Evolutionary conservation across 2,797 vertebrate genomes (phyloP).

Genomic region (Sebastes paucispinis): DNA sequence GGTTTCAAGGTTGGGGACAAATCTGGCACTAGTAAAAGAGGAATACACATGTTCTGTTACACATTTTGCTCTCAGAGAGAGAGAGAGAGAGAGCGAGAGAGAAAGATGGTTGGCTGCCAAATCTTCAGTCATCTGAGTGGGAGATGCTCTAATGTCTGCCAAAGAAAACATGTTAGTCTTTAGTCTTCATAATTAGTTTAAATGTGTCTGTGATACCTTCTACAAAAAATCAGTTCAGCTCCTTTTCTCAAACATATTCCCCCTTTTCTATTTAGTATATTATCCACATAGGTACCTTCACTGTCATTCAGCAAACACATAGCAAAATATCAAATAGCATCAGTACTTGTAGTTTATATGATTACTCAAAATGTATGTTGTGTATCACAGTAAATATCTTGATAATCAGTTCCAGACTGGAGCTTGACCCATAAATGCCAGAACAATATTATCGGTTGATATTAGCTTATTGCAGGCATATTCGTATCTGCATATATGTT

Average conservation of each 20-base stretch:
- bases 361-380: not conserved
- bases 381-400: not conserved
- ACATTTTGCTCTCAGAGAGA: not conserved
- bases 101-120: constrained; percentile 18
- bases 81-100: not conserved
- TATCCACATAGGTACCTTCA: not conserved
- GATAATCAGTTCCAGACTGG: not conserved
- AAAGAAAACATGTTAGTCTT: constrained; percentile 30
- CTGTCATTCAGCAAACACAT: not conserved
- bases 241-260: not conserved
- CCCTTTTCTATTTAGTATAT: not conserved
- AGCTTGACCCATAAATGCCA: not conserved
- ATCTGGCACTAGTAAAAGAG: constrained; percentile 2
- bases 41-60: not conserved
- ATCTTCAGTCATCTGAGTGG: constrained; percentile 14
- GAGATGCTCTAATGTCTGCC: constrained; percentile 29
- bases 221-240: not conserved
- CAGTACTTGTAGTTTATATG: not conserved
- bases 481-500: not conserved
- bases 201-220: not conserved
- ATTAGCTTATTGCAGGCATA: not conserved
- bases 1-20: constrained; percentile 7
- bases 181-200: constrained; percentile 16
- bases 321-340: not conserved
- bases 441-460: not conserved